Evolutionary conservation across 2,113 vertebrate species (phyloP).

Genomic region (Hippoglossus stenolepis): DNA sequence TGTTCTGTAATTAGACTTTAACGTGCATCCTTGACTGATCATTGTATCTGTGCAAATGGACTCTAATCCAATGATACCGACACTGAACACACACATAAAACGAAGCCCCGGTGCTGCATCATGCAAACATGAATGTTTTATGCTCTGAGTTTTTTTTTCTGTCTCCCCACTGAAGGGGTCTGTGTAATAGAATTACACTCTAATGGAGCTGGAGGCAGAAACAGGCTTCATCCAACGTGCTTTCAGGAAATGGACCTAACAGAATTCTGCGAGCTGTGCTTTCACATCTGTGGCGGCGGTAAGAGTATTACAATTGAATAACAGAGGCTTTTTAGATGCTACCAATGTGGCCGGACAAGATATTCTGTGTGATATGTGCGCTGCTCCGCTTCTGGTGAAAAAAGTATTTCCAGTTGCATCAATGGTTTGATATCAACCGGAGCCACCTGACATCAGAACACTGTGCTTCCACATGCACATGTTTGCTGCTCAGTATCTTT

Average conservation of each 20-base stretch:
- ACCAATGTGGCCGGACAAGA: slow-evolving; percentile 27
- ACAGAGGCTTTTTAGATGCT: slow-evolving; percentile 47
- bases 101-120: slow-evolving; percentile 23
- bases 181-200: slow-evolving; percentile 64
- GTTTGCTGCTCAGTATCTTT: slow-evolving; percentile 11
- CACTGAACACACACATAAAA: slow-evolving; percentile 23
- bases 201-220: slow-evolving; percentile 62
- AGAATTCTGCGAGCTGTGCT: slow-evolving; percentile 49
- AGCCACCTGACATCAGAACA: slow-evolving; percentile 28
- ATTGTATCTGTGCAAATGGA: slow-evolving; percentile 38
- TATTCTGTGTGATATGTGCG: slow-evolving; percentile 41
- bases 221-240: slow-evolving; percentile 53
- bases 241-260: slow-evolving; percentile 68
- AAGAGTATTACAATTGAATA: slow-evolving; percentile 65
- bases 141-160: slow-evolving; percentile 43
- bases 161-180: slow-evolving; percentile 38
- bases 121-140: slow-evolving; percentile 53
- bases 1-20: slow-evolving; percentile 20
- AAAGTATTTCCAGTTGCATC: not conserved
- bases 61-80: slow-evolving; percentile 33
- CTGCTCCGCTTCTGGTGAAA: slow-evolving; percentile 18
- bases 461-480: slow-evolving; percentile 14
- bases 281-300: slow-evolving; percentile 50
- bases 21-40: slow-evolving; percentile 15
- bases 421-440: slow-evolving; percentile 27